A percentile compares a stretch with the other conserved stretches of the same genome.
phyloP scores from a whole-genome alignment of 2,113 vertebrate species.

The Tachycineta bicolor region DNA sequence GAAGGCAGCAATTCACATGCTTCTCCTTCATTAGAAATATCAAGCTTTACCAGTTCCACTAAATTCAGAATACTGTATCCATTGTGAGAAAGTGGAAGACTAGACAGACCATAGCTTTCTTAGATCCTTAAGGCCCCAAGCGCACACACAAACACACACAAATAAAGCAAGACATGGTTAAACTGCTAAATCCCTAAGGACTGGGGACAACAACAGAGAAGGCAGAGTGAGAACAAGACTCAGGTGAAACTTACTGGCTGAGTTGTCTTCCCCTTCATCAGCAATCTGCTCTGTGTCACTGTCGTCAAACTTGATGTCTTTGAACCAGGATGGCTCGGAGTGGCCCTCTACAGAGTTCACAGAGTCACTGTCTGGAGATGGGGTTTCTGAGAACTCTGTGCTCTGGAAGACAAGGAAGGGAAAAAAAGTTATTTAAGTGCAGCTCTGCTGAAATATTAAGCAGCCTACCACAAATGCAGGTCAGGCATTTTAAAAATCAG shows the following conservation, averaged over 20 bases:
- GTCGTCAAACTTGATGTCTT: slow-evolving; percentile 99
- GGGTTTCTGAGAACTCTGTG: slow-evolving; percentile 95
- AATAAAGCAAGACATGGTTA: slow-evolving; percentile 20
- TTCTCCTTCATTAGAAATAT: neutral
- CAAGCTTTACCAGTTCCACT: neutral
- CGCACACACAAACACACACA: neutral
- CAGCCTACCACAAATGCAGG: neutral
- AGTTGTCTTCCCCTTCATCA: slow-evolving; percentile 89
- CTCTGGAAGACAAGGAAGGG: slow-evolving; percentile 75
- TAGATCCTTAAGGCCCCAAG: slow-evolving; percentile 1
- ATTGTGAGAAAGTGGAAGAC: neutral
- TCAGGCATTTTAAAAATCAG: neutral
- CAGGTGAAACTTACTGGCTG: slow-evolving; percentile 82
- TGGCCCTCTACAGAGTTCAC: slow-evolving; percentile 97
- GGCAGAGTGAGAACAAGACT: neutral
- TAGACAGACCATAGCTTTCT: slow-evolving; percentile 10
- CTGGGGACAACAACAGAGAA: neutral
- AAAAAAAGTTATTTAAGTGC: neutral
- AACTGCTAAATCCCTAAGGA: neutral
- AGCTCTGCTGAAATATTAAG: neutral
- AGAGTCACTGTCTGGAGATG: slow-evolving; percentile 96
- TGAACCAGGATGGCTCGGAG: slow-evolving; percentile 98
- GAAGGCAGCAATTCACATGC: neutral
- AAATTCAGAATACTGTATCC: slow-evolving; percentile 64
- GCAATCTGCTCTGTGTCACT: slow-evolving; percentile 95